Evolutionary conservation across 2,888 invertebrate genomes (phyloP), one percentile per base, ranked within the genome.

Genomic region (Disparrhopalites patrizii): DNA sequence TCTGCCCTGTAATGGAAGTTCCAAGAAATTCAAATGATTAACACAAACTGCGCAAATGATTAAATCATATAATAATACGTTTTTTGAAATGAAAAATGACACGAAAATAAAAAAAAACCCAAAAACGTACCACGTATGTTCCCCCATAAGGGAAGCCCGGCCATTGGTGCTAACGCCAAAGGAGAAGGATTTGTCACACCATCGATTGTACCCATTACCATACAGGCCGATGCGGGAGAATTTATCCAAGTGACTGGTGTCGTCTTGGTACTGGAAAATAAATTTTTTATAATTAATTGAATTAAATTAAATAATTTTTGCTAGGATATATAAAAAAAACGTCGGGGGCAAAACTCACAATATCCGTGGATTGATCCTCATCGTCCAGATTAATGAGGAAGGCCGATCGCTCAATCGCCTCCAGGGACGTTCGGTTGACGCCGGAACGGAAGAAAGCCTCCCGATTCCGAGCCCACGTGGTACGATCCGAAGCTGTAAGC

Each of bases 171-270:
- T 91, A 78, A 99, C 86, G 78, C 97, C 93, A 23, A 99, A 83
- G 63, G 92, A 98, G 81, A 99, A 98, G 3, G 96, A 93, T 80
- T 99, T 99, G 82, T 99, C 98, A 79, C 96, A 98, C 98, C 98
- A 99, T 67, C 97, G 85, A 80, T 99, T 91, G 79, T 91, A 87
- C 5, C 97, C 97, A 77, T 92, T 93, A 62, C 99, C 99, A 79
- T 98, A 98, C 0, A 99, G 83, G 75, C 98, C 82, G 43, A 86
- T 83, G 67, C 87, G 86, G 1, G 95, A 96, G 79, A 89, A 96
- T 51, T 85, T 82, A n/a, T 47, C 47, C 23, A 47, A 47, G 25
- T 47, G 18, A 18, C 23, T 10, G 3, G 47, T 47, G 20, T 47
- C 47, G 5, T 8, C 47, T 15, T 8, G 10, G 13, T 18, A 47